A percentile compares a stretch with the other conserved stretches of the same genome.
These are phyloP conservation scores for Gymnobelideus leadbeateri DNA, from an alignment of 2,113 vertebrate genomes.

Conservation along the genomic window DNA sequence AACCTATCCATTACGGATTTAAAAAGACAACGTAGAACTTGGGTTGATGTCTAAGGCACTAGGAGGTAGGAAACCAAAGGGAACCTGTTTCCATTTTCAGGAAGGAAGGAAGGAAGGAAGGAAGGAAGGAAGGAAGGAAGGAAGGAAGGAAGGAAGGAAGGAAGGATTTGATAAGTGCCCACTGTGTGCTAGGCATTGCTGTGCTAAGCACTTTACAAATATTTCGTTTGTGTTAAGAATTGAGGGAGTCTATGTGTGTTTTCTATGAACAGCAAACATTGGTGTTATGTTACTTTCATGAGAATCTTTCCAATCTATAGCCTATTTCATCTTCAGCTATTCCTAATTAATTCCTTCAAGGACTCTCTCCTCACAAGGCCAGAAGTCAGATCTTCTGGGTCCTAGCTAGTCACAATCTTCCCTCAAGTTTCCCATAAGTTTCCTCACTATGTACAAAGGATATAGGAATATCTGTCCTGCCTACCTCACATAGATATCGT, in stretches of 20 bases:
- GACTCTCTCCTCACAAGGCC: not conserved
- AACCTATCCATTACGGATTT: not conserved
- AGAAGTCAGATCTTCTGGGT: not conserved
- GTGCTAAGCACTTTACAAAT: not conserved
- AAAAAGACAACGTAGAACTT: not conserved
- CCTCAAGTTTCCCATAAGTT: not conserved
- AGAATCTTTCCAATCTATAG: not conserved
- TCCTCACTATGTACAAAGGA: not conserved
- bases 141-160: no score
- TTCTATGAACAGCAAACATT: not conserved
- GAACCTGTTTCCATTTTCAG: no score
- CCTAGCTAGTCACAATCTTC: not conserved
- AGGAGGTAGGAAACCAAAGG: not conserved
- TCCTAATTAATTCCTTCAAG: not conserved
- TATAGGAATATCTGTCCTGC: not conserved
- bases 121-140: no score
- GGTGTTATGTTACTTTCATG: not conserved
- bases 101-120: not conserved
- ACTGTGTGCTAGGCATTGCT: not conserved
- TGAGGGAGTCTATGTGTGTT: not conserved
- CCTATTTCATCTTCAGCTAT: not conserved
- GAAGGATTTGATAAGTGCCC: not conserved
- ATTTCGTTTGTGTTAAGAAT: not conserved
- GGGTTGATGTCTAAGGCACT: not conserved
- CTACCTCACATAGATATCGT: not conserved